Percentiles rank a stretch among this genome's conserved stretches.
phyloP scores from a whole-genome alignment of 2,113 vertebrate species.

The Orientallactaga bullata region DNA sequence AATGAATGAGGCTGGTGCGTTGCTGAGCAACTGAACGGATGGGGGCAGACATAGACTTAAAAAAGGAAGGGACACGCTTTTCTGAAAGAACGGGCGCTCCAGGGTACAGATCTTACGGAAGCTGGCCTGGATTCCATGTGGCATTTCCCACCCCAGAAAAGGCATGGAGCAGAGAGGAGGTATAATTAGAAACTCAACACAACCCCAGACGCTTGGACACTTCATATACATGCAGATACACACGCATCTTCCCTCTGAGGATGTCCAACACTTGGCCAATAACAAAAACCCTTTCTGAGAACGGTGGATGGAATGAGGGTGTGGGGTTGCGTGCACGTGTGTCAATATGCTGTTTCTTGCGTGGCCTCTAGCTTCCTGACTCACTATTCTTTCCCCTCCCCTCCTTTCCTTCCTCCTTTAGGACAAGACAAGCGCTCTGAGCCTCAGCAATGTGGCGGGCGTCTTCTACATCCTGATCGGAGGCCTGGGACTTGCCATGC shows the following conservation, averaged over 20 bases:
- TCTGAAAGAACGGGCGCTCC: constrained; percentile 81
- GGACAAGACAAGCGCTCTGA: constrained; percentile 99
- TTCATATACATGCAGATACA: background rate
- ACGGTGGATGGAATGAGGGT: constrained; percentile 76
- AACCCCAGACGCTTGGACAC: constrained; percentile 18
- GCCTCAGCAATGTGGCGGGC: constrained; percentile 99
- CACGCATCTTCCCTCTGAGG: background rate
- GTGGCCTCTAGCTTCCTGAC: constrained; percentile 47
- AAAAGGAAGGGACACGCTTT: constrained; percentile 79
- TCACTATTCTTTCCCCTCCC: constrained; percentile 82
- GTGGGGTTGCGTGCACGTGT: constrained; percentile 74
- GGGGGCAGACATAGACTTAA: constrained; percentile 74
- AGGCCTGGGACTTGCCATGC: constrained; percentile 98
- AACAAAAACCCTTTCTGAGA: constrained; percentile 72
- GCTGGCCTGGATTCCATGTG: constrained; percentile 5
- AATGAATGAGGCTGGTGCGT: constrained; percentile 66
- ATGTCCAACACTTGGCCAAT: constrained; percentile 8
- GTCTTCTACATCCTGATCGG: constrained; percentile 99
- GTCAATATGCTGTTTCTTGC: constrained; percentile 67
- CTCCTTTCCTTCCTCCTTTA: constrained; percentile 84
- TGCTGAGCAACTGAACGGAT: constrained; percentile 85
- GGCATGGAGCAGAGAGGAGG: constrained; percentile 64
- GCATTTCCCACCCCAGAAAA: constrained; percentile 55
- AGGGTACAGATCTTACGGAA: constrained; percentile 5
- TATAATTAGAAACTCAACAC: constrained; percentile 58